Base-by-base conservation (phyloP, 2,797 vertebrate species). In the Molothrus ater region DNA sequence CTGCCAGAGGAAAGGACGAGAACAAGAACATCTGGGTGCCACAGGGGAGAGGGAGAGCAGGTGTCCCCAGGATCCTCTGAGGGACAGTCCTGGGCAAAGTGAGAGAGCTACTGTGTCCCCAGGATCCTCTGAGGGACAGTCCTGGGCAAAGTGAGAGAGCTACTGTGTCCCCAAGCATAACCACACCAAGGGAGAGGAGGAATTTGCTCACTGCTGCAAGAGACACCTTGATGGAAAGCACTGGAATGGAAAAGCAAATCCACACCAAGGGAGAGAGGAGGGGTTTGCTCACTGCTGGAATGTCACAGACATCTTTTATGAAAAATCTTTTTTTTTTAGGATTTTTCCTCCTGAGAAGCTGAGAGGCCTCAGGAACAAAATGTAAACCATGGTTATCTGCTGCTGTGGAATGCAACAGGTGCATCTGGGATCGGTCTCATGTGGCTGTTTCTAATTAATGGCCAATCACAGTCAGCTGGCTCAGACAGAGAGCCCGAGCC, bases 1-100 rank as follows among this genome's bases (percentile, higher is more conserved):
- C 1, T 7, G 7, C 25, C 45, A 66, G 57, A n/a, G 32, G 20
- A 38, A 60, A 0, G 1, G 53, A 48, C 1, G 9, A 57, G 3
- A 19, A 28, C 18, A 8, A 7, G 28, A 26, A 4, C 6, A 12
- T 11, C 31, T 18, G 50, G 36, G 18, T 26, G 34, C 36, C 50
- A 54, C 18, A 54, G 53, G 19, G 31, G 31, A 57, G 48, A 69
- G 80, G 85, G 65, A 47, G 34, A 81, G 64, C 38, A 51, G 34
- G 22, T 16, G 16, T n/a, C 69, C 45, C 80, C 3, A 1, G 4
- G 42, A 53, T 24, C 38, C 70, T 96, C 90, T 92, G 73, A 89
- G 95, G 63, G 57, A 42, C 40, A 42, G 6, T 42, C 40, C 40
- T 42, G 40, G 40, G 40, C n/a, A 13, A 38, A 17, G 7, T 1